phyloP scores from a whole-genome alignment of 1,140 invertebrate species.

The Coenobita brevimanus region DNA sequence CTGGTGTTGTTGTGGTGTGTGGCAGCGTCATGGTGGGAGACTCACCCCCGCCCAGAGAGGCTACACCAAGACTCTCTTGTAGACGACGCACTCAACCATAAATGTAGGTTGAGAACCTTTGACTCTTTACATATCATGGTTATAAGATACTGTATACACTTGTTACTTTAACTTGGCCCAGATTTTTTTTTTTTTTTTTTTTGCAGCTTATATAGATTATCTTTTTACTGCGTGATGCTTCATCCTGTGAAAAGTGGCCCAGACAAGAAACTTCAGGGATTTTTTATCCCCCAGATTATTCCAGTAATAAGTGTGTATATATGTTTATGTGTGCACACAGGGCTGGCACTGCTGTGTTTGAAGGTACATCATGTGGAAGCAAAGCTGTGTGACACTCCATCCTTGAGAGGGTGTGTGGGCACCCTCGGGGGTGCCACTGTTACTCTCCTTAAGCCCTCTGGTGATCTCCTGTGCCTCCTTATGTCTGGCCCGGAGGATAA shows the following conservation, averaged over 20 bases:
- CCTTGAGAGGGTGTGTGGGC: slow-evolving; percentile 73
- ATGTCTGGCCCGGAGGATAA: slow-evolving; percentile 77
- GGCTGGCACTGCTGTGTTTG: slow-evolving; percentile 76
- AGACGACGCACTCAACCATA: slow-evolving; percentile 75
- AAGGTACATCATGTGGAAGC: slow-evolving; percentile 75
- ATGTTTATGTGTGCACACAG: slow-evolving; percentile 71
- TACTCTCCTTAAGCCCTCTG: slow-evolving; percentile 29
- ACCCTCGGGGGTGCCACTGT: slow-evolving; percentile 74
- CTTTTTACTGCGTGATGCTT: too few species aligned
- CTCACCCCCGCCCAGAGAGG: slow-evolving; percentile 73
- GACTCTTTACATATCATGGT: too few species aligned
- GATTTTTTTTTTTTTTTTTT: too few species aligned
- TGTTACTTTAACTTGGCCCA: too few species aligned
- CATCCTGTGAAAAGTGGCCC: too few species aligned
- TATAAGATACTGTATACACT: too few species aligned
- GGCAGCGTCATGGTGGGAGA: slow-evolving; percentile 74
- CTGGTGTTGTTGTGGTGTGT: slow-evolving; percentile 76
- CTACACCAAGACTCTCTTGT: slow-evolving; percentile 76
- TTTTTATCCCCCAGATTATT: too few species aligned
- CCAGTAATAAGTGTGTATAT: background rate
- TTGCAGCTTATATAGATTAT: too few species aligned
- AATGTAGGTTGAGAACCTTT: slow-evolving; percentile 73
- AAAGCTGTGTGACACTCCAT: slow-evolving; percentile 74
- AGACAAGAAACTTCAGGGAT: too few species aligned
- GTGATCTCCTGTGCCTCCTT: slow-evolving; percentile 74